These are phyloP conservation scores for Catagonus wagneri DNA, from an alignment of 2,113 vertebrate genomes.

Conservation along the genomic window DNA sequence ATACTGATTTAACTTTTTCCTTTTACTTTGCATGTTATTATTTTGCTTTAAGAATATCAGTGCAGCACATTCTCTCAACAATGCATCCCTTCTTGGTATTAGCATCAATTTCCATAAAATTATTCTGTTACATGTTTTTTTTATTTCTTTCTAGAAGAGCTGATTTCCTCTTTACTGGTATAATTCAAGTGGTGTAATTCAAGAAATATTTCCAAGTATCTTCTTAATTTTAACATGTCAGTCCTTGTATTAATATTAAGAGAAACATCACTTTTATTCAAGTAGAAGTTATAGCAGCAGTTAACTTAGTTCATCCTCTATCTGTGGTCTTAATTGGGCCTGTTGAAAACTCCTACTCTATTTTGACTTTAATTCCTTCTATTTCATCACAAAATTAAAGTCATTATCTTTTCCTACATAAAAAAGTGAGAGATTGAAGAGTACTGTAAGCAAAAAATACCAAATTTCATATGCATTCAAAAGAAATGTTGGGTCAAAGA, in stretches of 20 bases:
- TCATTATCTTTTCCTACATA: slow-evolving; percentile 63
- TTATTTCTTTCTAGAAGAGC: not conserved
- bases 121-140: not conserved
- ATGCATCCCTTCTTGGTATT: not conserved
- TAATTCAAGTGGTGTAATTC: no score
- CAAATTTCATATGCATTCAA: slow-evolving; percentile 71
- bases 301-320: slow-evolving; percentile 60
- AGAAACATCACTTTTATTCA: not conserved
- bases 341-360: slow-evolving; percentile 69
- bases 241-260: not conserved
- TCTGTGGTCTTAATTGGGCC: slow-evolving; percentile 49
- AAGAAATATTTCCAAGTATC: not conserved
- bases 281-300: slow-evolving; percentile 37
- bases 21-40: not conserved
- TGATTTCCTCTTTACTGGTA: not conserved
- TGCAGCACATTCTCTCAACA: not conserved
- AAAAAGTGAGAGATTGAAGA: slow-evolving; percentile 59
- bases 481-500: not conserved
- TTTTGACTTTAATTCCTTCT: slow-evolving; percentile 53
- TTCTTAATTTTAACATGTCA: not conserved
- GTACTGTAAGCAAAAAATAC: slow-evolving; percentile 62
- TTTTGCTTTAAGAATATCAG: slow-evolving; percentile 24
- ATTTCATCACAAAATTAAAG: slow-evolving; percentile 72
- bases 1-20: not conserved
- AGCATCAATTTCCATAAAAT: not conserved